These are phyloP conservation scores for Volucella bombylans DNA, from an alignment of 2,888 invertebrate genomes.

Conservation along the genomic window DNA sequence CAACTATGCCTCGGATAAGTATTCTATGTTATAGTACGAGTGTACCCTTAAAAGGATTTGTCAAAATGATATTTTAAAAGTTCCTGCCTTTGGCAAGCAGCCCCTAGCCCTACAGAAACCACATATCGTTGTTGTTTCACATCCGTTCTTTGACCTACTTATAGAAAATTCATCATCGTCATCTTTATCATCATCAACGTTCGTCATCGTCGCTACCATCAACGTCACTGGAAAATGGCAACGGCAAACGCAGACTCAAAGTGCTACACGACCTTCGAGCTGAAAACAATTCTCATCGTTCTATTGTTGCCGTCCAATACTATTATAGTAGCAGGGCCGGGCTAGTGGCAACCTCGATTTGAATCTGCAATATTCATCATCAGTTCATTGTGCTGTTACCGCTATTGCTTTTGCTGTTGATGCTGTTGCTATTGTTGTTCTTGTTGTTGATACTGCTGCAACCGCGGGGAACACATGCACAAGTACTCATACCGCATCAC, in stretches of 20 bases:
- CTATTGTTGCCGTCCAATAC: slow-evolving; percentile 64
- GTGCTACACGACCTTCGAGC: slow-evolving; percentile 68
- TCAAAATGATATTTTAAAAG: slow-evolving; percentile 30
- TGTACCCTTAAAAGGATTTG: slow-evolving; percentile 17
- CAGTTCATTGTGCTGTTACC: slow-evolving; percentile 74
- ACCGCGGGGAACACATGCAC: neutral
- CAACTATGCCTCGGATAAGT: neutral
- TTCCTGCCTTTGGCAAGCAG: slow-evolving; percentile 14
- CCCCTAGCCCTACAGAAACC: slow-evolving; percentile 31
- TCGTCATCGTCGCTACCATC: too few species aligned
- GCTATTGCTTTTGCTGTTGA: slow-evolving; percentile 24
- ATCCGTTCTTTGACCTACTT: slow-evolving; percentile 69
- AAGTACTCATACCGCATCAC: neutral
- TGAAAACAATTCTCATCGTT: slow-evolving; percentile 69
- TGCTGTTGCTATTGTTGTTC: too few species aligned
- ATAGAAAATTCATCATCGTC: slow-evolving; percentile 55
- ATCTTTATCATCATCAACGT: slow-evolving; percentile 51
- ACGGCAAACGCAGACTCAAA: slow-evolving; percentile 56
- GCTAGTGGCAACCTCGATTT: slow-evolving; percentile 67
- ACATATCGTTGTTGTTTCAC: slow-evolving; percentile 36
- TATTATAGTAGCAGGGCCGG: slow-evolving; percentile 53
- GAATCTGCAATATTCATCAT: slow-evolving; percentile 75
- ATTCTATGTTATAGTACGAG: too few species aligned
- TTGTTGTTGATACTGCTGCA: neutral
- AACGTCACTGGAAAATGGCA: slow-evolving; percentile 6